These are phyloP conservation scores for Vandiemenella viatica DNA, from an alignment of 2,888 invertebrate genomes.

Conservation along the genomic window DNA sequence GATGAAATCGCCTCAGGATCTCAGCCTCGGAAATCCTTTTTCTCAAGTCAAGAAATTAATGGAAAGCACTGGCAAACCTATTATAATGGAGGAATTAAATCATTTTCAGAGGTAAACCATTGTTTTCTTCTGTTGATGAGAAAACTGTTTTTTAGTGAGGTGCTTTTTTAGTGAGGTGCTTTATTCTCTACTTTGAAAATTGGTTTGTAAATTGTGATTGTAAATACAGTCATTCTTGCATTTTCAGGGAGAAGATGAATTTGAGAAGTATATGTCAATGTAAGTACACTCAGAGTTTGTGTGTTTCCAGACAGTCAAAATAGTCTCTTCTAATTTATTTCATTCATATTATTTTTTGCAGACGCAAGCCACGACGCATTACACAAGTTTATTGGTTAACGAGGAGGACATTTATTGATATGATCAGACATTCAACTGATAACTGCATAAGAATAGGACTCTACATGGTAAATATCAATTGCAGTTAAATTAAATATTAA, in stretches of 20 bases:
- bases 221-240: no score
- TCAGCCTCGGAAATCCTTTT: background rate
- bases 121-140: no score
- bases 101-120: no score
- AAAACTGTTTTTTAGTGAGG: no score
- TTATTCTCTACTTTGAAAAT: no score
- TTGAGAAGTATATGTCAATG: slow-evolving; percentile 36
- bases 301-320: background rate
- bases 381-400: slow-evolving; percentile 53
- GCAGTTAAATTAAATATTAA: background rate
- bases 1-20: slow-evolving; percentile 9
- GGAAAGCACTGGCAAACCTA: background rate
- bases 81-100: no score
- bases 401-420: slow-evolving; percentile 49
- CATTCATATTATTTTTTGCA: slow-evolving; percentile 24
- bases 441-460: slow-evolving; percentile 33
- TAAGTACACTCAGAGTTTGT: slow-evolving; percentile 31
- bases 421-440: slow-evolving; percentile 46
- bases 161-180: no score
- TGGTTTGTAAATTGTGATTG: no score
- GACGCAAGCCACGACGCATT: slow-evolving; percentile 28
- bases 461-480: background rate
- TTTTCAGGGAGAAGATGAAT: slow-evolving; percentile 32
- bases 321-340: background rate
- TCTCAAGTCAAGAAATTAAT: no score